Conservation (phyloP, 2,113 vertebrate genomes). For the Dromaius novaehollandiae region DNA sequence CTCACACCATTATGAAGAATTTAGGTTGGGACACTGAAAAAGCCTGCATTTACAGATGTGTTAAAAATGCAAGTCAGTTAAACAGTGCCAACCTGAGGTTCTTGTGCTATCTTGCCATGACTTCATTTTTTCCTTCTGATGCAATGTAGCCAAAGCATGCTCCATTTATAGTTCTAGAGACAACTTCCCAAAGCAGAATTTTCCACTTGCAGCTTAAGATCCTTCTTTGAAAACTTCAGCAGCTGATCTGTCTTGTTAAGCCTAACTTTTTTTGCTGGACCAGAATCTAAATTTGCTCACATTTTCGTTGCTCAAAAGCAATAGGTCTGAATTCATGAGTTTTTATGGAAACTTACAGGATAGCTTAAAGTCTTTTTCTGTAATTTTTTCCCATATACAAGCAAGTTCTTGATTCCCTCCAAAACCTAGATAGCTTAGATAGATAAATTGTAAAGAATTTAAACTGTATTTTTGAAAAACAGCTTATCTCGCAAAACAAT, state of each 20-base stretch:
- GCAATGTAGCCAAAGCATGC: not conserved
- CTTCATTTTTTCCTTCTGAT: not conserved
- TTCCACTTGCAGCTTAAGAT: not conserved
- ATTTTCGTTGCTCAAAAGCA: not conserved
- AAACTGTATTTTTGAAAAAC: not conserved
- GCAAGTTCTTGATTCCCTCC: not conserved
- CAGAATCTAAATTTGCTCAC: not conserved
- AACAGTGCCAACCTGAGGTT: not conserved
- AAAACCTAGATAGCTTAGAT: not conserved
- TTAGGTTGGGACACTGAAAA: not conserved
- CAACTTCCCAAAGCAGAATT: not conserved
- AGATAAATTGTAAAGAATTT: not conserved
- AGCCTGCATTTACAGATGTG: not conserved
- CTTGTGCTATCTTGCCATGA: not conserved
- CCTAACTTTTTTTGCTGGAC: not conserved
- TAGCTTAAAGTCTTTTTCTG: not conserved
- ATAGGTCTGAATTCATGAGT: not conserved
- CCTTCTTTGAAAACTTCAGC: not conserved
- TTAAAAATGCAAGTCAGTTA: not conserved
- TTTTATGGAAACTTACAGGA: rapidly evolving
- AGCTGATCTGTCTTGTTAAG: not conserved
- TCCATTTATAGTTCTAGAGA: not conserved
- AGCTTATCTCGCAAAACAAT: not conserved
- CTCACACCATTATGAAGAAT: not conserved
- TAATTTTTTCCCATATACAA: not conserved